phyloP scores from a whole-genome alignment of 2,888 invertebrate genomes.

The Hecatera dysodea region DNA sequence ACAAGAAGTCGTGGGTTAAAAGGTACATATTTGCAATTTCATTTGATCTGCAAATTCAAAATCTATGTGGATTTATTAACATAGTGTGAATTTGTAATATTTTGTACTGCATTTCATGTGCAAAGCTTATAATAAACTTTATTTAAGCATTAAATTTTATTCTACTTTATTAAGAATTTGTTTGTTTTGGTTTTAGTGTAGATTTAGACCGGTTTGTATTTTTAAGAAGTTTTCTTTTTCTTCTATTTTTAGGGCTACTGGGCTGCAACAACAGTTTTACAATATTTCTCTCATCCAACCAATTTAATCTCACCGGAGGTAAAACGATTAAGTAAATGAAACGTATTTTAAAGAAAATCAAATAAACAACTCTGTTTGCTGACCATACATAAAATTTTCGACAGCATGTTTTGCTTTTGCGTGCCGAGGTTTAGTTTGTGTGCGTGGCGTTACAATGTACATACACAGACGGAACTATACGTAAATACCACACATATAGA shows the following conservation, averaged over 20 bases:
- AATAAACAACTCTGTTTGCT: constrained; percentile 67
- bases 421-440: constrained; percentile 76
- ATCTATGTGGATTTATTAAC: neutral
- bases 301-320: constrained; percentile 41
- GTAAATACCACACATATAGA: constrained; percentile 76
- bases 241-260: constrained; percentile 16
- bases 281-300: constrained; percentile 47
- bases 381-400: constrained; percentile 82
- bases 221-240: constrained; percentile 8
- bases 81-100: neutral
- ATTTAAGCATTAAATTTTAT: neutral
- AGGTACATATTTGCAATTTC: no score
- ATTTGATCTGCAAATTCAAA: no score
- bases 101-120: neutral
- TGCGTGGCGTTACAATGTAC: constrained; percentile 77
- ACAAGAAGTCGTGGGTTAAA: no score
- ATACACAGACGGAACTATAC: constrained; percentile 70
- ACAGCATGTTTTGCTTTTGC: constrained; percentile 86
- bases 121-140: neutral
- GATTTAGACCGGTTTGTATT: constrained; percentile 17
- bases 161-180: neutral
- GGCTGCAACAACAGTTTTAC: constrained; percentile 11
- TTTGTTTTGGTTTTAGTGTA: constrained; percentile 15
- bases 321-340: constrained; percentile 54
- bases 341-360: constrained; percentile 59